These are phyloP conservation scores for Cryptoleucopteryx plumbea DNA, from an alignment of 2,113 vertebrate genomes.

Conservation along the genomic window DNA sequence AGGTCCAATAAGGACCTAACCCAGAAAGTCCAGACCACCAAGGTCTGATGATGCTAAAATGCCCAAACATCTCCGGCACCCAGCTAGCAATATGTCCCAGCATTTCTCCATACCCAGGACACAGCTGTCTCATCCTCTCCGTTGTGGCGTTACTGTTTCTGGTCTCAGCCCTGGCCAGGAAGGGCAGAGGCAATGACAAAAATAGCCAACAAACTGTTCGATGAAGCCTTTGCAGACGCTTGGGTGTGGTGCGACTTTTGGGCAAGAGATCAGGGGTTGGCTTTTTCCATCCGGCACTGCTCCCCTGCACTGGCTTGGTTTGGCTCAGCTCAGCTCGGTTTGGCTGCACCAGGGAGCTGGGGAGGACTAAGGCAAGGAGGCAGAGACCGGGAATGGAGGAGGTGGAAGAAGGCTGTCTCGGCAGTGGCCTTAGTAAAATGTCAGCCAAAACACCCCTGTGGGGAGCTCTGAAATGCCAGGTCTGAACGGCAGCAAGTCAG, in stretches of 20 bases:
- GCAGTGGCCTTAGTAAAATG: neutral
- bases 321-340: neutral
- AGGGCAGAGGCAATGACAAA: slow-evolving; percentile 37
- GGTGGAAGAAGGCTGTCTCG: neutral
- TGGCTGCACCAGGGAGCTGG: neutral
- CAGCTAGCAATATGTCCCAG: neutral
- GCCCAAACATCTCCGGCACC: neutral
- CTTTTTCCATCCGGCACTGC: neutral
- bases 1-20: neutral
- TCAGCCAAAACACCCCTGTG: neutral
- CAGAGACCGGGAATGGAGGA: neutral
- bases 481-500: neutral
- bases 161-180: slow-evolving; percentile 12
- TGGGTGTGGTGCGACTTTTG: slow-evolving; percentile 3
- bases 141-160: neutral
- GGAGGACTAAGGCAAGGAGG: neutral
- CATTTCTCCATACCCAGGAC: neutral
- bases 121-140: neutral
- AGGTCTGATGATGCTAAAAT: accelerated
- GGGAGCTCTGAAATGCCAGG: neutral
- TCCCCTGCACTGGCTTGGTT: neutral
- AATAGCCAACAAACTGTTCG: slow-evolving; percentile 13
- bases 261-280: slow-evolving; percentile 4
- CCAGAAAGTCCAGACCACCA: neutral
- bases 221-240: neutral